phyloP scores from a whole-genome alignment of 2,113 vertebrate genomes.

The Onychostoma macrolepis region DNA sequence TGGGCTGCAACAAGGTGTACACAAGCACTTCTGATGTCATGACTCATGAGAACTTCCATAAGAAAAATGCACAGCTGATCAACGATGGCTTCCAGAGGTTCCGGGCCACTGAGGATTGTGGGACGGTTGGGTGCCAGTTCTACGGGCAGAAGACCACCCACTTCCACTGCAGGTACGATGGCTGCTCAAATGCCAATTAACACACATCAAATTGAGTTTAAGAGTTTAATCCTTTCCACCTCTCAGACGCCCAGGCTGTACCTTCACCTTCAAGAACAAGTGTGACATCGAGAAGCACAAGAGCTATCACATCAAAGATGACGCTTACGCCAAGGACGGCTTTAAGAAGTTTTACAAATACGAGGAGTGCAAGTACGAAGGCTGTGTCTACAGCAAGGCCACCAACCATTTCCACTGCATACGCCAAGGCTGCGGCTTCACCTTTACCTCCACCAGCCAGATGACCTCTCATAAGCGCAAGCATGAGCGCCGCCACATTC shows the following conservation, averaged over 20 bases:
- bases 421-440: constrained; percentile 96
- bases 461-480: constrained; percentile 99
- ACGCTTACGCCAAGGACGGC: constrained; percentile 98
- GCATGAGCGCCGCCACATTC: constrained; percentile 94
- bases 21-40: constrained; percentile 98
- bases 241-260: constrained; percentile 92
- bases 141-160: constrained; percentile 99
- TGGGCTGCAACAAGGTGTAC: constrained; percentile 99
- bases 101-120: constrained; percentile 96
- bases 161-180: constrained; percentile 95
- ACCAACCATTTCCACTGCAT: constrained; percentile 99
- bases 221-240: constrained; percentile 5
- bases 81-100: constrained; percentile 99
- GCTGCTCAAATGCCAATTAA: too few relatives aligned
- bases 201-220: too few relatives aligned
- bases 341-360: constrained; percentile 99
- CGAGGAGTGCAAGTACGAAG: constrained; percentile 98
- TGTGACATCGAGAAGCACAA: constrained; percentile 99
- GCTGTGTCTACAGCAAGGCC: constrained; percentile 99
- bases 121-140: constrained; percentile 94
- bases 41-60: constrained; percentile 99
- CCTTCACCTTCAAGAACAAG: constrained; percentile 99
- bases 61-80: constrained; percentile 98
- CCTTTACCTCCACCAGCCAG: constrained; percentile 99
- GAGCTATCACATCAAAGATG: constrained; percentile 99